These are phyloP conservation scores for Hystrix cristata DNA, from an alignment of 2,113 vertebrate species.

Conservation along the genomic window DNA sequence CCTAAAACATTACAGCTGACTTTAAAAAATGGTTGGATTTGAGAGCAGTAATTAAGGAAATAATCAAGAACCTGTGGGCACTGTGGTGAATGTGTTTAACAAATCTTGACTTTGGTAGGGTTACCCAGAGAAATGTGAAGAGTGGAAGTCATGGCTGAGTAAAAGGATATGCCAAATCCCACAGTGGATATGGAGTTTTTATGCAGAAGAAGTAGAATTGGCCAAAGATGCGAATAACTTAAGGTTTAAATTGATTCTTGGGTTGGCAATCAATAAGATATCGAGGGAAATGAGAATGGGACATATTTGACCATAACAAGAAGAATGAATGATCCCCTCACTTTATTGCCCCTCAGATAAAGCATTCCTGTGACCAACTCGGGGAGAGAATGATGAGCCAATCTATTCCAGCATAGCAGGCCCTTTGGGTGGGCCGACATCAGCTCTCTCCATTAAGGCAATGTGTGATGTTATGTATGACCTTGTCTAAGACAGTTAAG, in stretches of 20 bases:
- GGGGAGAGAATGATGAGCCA: neutral
- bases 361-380: neutral
- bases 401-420: neutral
- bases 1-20: slow-evolving; percentile 28
- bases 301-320: neutral
- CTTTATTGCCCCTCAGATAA: neutral
- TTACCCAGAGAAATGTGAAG: neutral
- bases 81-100: neutral
- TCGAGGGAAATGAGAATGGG: neutral
- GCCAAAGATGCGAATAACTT: neutral
- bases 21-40: slow-evolving; percentile 68
- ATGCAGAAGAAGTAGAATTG: neutral
- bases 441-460: neutral
- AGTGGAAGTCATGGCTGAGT: neutral
- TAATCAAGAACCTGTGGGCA: neutral
- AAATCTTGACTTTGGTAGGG: neutral
- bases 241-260: slow-evolving; percentile 46
- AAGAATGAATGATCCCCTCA: neutral
- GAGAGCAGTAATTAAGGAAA: slow-evolving; percentile 57
- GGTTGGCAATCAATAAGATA: neutral
- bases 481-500: slow-evolving; percentile 56
- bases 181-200: neutral
- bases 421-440: neutral
- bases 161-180: neutral
- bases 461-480: neutral